Percentiles rank a stretch among this genome's conserved stretches.
Conservation (phyloP, 2,113 vertebrate genomes). For the Eptatretus burgeri region DNA sequence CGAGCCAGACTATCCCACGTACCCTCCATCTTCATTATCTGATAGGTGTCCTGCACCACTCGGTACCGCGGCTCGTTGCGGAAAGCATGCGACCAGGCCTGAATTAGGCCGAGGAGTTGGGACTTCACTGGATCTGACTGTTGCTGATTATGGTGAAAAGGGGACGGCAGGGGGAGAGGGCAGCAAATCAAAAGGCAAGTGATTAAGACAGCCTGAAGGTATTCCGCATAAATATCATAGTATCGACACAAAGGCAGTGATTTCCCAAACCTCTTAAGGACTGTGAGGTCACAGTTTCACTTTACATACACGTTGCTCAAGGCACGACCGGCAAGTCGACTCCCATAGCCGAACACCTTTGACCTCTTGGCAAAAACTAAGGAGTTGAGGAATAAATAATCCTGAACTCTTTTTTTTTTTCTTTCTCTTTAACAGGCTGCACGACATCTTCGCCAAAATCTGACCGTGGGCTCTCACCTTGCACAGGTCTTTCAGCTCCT, state of each 20-base stretch:
- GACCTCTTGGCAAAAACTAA: too few relatives aligned
- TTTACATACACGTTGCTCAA: too few relatives aligned
- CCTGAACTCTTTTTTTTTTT: neutral
- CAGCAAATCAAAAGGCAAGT: neutral
- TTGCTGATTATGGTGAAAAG: neutral
- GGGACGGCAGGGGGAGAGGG: neutral
- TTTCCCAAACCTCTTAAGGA: too few relatives aligned
- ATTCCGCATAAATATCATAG: too few relatives aligned
- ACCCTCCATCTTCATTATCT: constrained; percentile 99
- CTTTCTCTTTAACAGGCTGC: neutral
- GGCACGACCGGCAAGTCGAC: too few relatives aligned
- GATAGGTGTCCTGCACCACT: constrained; percentile 93
- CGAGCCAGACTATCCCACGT: constrained; percentile 11
- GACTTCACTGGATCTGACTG: constrained; percentile 5
- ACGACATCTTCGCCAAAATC: too few relatives aligned
- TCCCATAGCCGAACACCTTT: too few relatives aligned
- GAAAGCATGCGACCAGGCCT: constrained; percentile 89
- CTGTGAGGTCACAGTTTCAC: too few relatives aligned
- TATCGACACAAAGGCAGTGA: too few relatives aligned
- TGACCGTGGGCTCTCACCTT: constrained; percentile 26
- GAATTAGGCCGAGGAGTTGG: constrained; percentile 80
- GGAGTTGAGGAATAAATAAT: too few relatives aligned
- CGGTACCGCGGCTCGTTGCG: constrained; percentile 96
- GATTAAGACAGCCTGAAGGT: too few relatives aligned
- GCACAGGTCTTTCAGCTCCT: constrained; percentile 75